These are phyloP conservation scores for Rhagophthalmus giganteus DNA, from an alignment of 2,888 invertebrate species.

Conservation along the genomic window DNA sequence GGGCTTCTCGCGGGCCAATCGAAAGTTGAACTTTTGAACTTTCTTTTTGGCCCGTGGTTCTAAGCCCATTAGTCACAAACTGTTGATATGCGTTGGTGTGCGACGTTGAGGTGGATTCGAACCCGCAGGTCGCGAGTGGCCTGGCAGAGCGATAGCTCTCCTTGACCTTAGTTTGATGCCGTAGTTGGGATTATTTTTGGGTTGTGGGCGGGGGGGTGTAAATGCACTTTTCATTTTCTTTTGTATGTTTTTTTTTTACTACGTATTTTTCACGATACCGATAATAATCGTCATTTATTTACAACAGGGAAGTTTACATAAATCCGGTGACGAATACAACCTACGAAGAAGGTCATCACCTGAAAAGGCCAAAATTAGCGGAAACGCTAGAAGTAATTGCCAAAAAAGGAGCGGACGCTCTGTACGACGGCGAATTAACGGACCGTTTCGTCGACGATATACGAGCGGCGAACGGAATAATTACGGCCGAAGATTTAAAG, in stretches of 20 bases:
- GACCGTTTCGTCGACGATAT: slow-evolving; percentile 49
- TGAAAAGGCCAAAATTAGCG: slow-evolving; percentile 57
- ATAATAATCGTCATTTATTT: background rate
- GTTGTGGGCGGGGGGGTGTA: too few species aligned
- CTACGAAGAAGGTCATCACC: slow-evolving; percentile 51
- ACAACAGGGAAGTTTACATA: slow-evolving; percentile 47
- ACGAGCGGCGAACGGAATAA: slow-evolving; percentile 67
- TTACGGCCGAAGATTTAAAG: slow-evolving; percentile 75
- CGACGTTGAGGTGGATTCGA: too few species aligned
- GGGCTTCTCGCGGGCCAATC: too few species aligned
- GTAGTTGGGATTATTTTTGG: too few species aligned
- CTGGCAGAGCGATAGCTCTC: too few species aligned
- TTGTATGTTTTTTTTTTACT: background rate
- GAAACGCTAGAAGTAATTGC: slow-evolving; percentile 60
- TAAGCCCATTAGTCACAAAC: too few species aligned
- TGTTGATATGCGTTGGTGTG: too few species aligned
- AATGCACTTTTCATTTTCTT: too few species aligned
- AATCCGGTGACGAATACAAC: slow-evolving; percentile 52
- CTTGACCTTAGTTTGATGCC: too few species aligned
- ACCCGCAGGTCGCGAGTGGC: too few species aligned
- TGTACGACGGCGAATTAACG: slow-evolving; percentile 63
- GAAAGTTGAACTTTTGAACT: too few species aligned
- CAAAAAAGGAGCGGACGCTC: slow-evolving; percentile 57
- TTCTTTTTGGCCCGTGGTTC: too few species aligned
- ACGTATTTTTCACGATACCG: background rate